Evolutionary conservation across 2,797 vertebrate genomes (phyloP), one percentile per base, ranked within the genome.

Genomic region (Fringilla coelebs): DNA sequence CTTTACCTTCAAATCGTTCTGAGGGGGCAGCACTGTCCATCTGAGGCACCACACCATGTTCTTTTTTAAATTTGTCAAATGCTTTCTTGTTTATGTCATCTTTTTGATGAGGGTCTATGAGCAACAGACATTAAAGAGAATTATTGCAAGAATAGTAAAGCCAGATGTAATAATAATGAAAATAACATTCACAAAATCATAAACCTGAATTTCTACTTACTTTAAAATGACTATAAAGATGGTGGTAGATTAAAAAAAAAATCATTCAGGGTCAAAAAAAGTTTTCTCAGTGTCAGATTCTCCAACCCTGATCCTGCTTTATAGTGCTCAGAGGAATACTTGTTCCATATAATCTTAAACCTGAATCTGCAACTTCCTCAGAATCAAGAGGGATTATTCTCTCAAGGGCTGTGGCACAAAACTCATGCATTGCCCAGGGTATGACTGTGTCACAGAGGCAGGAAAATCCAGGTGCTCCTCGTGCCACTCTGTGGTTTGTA

Each of bases 61-160:
- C 99, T 96, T 99, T 99, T 96, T 98, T 99, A 96, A 99, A 99
- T 97, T 99, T 99, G 97, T 99, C 99, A 97, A 99, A 99, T 16
- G 99, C 99, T 92, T 99, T 99, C 97, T 98, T 99, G 97, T 99
- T 99, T 77, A 99, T 98, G 85, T 99, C 99, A 48, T 99, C 99
- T 97, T 99, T 99, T 97, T 99, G 99, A 51, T 98, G 94, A 55
- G 99, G 99, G 93, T 99, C 99, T 99, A 81, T 43, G 36, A 89
- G 66, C 28, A 91, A 96, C n/a, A 93, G 68, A 90, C 25, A 72
- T 38, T 38, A 31, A 88, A 46, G 4, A 61, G 63, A 81, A 57
- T 90, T 73, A 85, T 1, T 76, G 55, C 66, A 91, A 54, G 28
- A 61, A 65, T 55, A 40, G 67, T 58, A 89, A 90, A 90, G n/a